Evolutionary conservation across 2,113 vertebrate genomes (phyloP), one percentile per base, ranked within the genome.

Genomic region (Microcebus murinus): DNA sequence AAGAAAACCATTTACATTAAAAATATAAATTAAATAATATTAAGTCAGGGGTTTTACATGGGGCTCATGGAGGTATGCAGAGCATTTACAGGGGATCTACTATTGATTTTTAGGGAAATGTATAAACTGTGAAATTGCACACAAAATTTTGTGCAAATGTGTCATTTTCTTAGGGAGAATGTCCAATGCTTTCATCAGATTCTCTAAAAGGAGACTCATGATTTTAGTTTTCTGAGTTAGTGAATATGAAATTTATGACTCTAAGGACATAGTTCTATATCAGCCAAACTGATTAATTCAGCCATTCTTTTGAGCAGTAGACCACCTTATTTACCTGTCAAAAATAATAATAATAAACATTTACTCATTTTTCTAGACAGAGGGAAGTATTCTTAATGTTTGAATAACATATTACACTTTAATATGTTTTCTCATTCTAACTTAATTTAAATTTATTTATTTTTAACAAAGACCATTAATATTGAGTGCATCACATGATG

Each of bases 41-140:
- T 88, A 36, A 90, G 42, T 63, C 23, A 17, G 13, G 12, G 23
- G 7, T 74, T 81, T 55, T 23, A 86, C 31, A 5, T 63, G 4
- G 11, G 12, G 12, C 8, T 25, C 48, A 2, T 67, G 7, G 1
- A 55, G 11, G 3, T 12, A 6, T 29, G 8, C 5, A 29, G 4
- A 76, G 18, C 14, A 59, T 2, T 82, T 57, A 3, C 18, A 83
- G 18, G 55, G 21, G n/a, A 65, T 39, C 23, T 9, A 27, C 25
- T 11, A 29, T 45, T 18, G 50, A 8, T 27, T 86, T 91, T 79
- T 55, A 70, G 15, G 55, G 4, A 65, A 61, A n/a, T 14, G 1
- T 57, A 29, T 70, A 77, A 76, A 59, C 3, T 50, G 14, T 70
- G 34, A 70, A 68, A 90, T 23, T 70, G 31, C 18, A 55, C 12